These are phyloP conservation scores for Enteromius paludinosus DNA, from an alignment of 2,797 vertebrate species.

Conservation along the genomic window DNA sequence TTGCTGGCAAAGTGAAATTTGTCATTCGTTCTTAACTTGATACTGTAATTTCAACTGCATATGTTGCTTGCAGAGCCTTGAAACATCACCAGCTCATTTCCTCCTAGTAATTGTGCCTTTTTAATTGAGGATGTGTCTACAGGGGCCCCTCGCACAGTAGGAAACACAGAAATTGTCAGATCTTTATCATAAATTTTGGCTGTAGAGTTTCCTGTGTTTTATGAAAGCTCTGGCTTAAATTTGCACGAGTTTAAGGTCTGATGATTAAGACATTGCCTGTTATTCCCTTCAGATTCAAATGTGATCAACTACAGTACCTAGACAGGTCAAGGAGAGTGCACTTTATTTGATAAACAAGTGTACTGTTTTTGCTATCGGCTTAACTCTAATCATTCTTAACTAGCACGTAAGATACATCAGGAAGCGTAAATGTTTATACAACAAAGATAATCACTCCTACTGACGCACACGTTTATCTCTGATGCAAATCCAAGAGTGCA, in stretches of 20 bases:
- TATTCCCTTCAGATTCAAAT: slow-evolving; percentile 5
- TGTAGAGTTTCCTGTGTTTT: slow-evolving; percentile 52
- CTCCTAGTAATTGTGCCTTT: slow-evolving; percentile 35
- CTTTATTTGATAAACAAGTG: neutral
- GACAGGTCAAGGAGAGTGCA: neutral
- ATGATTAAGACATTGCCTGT: neutral
- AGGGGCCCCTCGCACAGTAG: slow-evolving; percentile 34
- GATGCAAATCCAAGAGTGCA: neutral
- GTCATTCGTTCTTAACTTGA: neutral
- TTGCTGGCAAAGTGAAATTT: slow-evolving; percentile 9
- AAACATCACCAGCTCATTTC: slow-evolving; percentile 36
- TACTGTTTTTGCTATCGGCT: slow-evolving; percentile 2
- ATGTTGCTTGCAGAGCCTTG: neutral
- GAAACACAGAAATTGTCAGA: slow-evolving; percentile 43
- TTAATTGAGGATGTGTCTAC: slow-evolving; percentile 47
- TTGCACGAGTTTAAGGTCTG: neutral
- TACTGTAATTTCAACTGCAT: neutral
- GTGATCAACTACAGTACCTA: neutral
- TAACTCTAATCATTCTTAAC: neutral
- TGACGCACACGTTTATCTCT: neutral
- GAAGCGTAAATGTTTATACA: slow-evolving; percentile 32
- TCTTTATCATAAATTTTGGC: slow-evolving; percentile 40
- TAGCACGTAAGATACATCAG: neutral
- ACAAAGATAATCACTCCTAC: slow-evolving; percentile 13
- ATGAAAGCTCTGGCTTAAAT: slow-evolving; percentile 19